phyloP scores from a whole-genome alignment of 1,140 invertebrate genomes.

The Calephelis virginiensis region DNA sequence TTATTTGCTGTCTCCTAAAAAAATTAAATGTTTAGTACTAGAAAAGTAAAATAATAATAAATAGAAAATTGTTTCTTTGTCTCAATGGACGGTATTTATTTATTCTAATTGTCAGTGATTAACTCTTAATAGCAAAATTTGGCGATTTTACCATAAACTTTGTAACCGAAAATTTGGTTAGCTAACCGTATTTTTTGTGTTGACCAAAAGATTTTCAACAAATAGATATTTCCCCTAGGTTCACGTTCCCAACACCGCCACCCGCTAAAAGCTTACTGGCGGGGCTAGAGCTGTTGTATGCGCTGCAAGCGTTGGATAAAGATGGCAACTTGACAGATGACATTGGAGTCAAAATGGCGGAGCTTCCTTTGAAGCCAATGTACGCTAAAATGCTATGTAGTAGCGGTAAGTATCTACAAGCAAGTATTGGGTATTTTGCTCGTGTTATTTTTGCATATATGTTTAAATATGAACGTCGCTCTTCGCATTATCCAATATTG shows the following conservation, averaged over 20 bases:
- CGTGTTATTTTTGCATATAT: background rate
- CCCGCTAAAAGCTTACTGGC: constrained; percentile 92
- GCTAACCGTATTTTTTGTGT: too few relatives aligned
- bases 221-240: constrained; percentile 65
- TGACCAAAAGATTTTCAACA: background rate
- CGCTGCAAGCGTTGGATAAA: constrained; percentile 89
- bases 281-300: constrained; percentile 93
- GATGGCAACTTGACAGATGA: constrained; percentile 89
- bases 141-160: too few relatives aligned
- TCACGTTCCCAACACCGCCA: constrained; percentile 92
- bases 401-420: constrained; percentile 80
- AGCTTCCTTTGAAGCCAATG: constrained; percentile 93
- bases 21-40: too few relatives aligned
- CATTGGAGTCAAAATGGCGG: constrained; percentile 92
- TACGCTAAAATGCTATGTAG: constrained; percentile 92
- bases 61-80: too few relatives aligned
- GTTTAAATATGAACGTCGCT: too few relatives aligned
- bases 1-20: too few relatives aligned
- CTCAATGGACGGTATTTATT: too few relatives aligned
- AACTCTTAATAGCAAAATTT: too few relatives aligned
- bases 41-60: too few relatives aligned
- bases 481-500: too few relatives aligned
- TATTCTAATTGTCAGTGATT: too few relatives aligned
- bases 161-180: too few relatives aligned
- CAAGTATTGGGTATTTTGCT: background rate